Conservation (phyloP, 1,140 invertebrate species). For the Orchestia grillus region DNA sequence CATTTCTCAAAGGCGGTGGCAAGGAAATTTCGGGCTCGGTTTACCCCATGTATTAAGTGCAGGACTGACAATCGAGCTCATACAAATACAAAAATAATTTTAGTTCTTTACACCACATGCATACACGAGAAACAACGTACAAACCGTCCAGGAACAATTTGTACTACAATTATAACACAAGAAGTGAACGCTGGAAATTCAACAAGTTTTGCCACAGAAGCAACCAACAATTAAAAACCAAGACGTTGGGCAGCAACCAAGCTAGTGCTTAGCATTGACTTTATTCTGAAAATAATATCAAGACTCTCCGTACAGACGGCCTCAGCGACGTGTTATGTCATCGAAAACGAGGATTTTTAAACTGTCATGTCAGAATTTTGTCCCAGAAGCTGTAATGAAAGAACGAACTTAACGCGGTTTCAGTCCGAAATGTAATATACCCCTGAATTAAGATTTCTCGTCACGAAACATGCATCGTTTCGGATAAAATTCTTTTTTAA, state of each 20-base stretch:
- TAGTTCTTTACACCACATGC: slow-evolving; percentile 37
- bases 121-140: not conserved
- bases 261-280: not conserved
- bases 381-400: not conserved
- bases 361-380: not conserved
- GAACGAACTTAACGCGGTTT: not conserved
- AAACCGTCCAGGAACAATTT: slow-evolving; percentile 7
- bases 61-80: slow-evolving; percentile 9
- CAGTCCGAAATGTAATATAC: not conserved
- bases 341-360: not conserved
- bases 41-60: not conserved
- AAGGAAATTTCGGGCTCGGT: not conserved
- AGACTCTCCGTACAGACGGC: not conserved
- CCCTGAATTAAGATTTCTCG: not conserved
- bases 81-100: slow-evolving; percentile 56
- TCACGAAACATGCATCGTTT: not conserved
- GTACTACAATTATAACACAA: slow-evolving; percentile 37
- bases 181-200: not conserved
- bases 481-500: not conserved
- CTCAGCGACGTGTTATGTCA: not conserved
- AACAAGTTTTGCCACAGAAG: not conserved
- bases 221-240: not conserved
- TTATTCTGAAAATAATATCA: not conserved
- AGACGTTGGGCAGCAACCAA: not conserved
- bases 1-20: too few relatives aligned